Base-by-base conservation (phyloP, 1,140 invertebrate species). In the Nautilus pompilius region DNA sequence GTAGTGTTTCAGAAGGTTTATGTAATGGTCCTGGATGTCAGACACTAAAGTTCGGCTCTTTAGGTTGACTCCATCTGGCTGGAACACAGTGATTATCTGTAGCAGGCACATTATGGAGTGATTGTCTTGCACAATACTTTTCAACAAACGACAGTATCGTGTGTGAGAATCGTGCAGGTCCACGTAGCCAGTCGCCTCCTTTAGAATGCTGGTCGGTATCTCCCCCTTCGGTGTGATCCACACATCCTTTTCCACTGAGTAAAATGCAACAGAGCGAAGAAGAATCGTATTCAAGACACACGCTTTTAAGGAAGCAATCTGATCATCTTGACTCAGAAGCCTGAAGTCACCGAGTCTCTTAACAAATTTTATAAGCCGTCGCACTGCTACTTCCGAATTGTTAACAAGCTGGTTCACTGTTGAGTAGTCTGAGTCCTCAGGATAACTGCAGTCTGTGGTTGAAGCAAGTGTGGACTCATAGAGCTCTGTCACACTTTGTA, bases 1-100 rank as follows among this genome's bases (percentile, higher is more conserved):
- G 82, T 95, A 96, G 62, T 93, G 87, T 74, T 91, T 86, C 5
- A 96, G 84, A 46, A 97, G 87, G 80, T 93, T 91, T 78, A 93
- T 92, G 82, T 96, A 96, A 8, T 91, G 91, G 82, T 95, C 91
- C 85, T 96, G 94, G 79, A 79, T 66, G 45, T 78, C 70, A 8
- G 80, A 75, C 5, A 81, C 63, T 26, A 92, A 88, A 76, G 94
- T 90, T 30, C 88, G 87, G 78, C 94, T 91, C 49, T 92, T 87
- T 5, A 95, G 88, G 69, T 89, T 87, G 0, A 89, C 84, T 51
- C 93, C 84, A 58, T 92, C 88, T 0, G 94, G 92, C 53, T 90
- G 90, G 78, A 97, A 97, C 6, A 98, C 83, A 46, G 92, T 86
- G 67, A 98, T 93, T 54, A 93, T 91, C 76, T 91, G 91, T 71